Conservation (phyloP, 2,888 invertebrate species). For the Meta bourneti region DNA sequence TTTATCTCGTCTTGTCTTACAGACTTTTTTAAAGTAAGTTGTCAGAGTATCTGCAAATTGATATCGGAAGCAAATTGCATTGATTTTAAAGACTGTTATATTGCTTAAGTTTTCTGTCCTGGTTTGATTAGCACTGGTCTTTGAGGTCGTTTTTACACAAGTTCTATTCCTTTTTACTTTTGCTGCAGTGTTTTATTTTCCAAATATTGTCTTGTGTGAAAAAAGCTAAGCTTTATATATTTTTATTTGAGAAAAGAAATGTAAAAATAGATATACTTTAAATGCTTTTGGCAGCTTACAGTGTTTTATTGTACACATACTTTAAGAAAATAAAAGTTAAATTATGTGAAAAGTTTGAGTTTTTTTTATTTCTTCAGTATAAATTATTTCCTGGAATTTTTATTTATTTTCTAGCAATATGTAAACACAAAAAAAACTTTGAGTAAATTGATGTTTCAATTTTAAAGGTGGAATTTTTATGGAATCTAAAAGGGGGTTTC, state of each 20-base stretch:
- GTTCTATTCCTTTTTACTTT: conserved; percentile 34
- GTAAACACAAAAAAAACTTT: no score
- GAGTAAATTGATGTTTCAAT: no score
- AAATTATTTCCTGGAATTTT: no score
- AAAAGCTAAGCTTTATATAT: conserved; percentile 69
- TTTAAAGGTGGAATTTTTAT: no score
- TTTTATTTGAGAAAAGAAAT: conserved; percentile 58
- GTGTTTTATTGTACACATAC: conserved; percentile 76
- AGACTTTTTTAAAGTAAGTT: conserved; percentile 35
- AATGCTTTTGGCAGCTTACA: conserved; percentile 76
- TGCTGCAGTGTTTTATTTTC: conserved; percentile 62
- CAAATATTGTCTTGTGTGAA: conserved; percentile 57
- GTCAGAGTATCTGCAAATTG: conserved; percentile 35
- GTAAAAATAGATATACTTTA: conserved; percentile 71
- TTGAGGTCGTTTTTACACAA: conserved; percentile 48
- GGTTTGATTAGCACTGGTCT: conserved; percentile 68
- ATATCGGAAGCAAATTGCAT: conserved; percentile 20
- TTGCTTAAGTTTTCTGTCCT: conserved; percentile 65
- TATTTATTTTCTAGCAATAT: no score
- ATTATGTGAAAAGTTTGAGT: conserved; percentile 34
- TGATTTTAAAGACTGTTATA: conserved; percentile 38
- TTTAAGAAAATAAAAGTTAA: conserved; percentile 72
- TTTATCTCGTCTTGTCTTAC: conserved; percentile 37
- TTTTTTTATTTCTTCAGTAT: not conserved
- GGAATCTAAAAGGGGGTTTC: no score